Evolutionary conservation across 2,797 vertebrate species (phyloP), one percentile per base, ranked within the genome.

Genomic region (Falco cherrug): DNA sequence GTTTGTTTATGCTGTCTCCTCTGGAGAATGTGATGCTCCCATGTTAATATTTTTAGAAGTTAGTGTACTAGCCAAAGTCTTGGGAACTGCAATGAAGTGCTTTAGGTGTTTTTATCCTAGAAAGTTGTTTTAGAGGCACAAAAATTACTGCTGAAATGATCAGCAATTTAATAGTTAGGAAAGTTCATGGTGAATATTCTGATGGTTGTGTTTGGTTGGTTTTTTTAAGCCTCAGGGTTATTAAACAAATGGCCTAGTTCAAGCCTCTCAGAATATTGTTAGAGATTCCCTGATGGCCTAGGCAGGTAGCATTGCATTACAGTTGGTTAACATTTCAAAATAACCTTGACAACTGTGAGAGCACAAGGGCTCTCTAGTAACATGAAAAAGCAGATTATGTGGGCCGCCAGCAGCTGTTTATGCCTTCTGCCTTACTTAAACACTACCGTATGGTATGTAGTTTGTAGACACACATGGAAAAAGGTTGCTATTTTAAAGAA

Each of bases 401-500:
- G 93, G 87, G 87, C 92, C 0, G 1, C 57, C 84, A 83, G 82
- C 95, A 96, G 92, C 93, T 94, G 84, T 63, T 84, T 67, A 13
- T 92, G 87, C 91, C 87, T 89, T 86, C 93, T 95, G 93, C 79
- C 48, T 91, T 69, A 11, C 67, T 95, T 91, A 81, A 76, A 73
- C 70, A 50, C 8, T 13, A 20, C 83, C 77, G 3, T 91, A 64
- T 95, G 93, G 76, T 74, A 3, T 77, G 64, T 53, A n/a, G 33
- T 83, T 75, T 83, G 60, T 56, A n/a, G 31, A 64, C 25, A 50
- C 77, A 50, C n/a, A 33, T 48, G 63, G 53, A 39, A 73, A 41
- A 79, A 69, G 9, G n/a, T 76, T 95, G 69, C 83, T 93, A 41
- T 91, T 91, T 88, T 88, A 88, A 86, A 84, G 29, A 81, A 43